Evolutionary conservation across 2,113 vertebrate genomes (phyloP).

Genomic region (Lanius collurio): DNA sequence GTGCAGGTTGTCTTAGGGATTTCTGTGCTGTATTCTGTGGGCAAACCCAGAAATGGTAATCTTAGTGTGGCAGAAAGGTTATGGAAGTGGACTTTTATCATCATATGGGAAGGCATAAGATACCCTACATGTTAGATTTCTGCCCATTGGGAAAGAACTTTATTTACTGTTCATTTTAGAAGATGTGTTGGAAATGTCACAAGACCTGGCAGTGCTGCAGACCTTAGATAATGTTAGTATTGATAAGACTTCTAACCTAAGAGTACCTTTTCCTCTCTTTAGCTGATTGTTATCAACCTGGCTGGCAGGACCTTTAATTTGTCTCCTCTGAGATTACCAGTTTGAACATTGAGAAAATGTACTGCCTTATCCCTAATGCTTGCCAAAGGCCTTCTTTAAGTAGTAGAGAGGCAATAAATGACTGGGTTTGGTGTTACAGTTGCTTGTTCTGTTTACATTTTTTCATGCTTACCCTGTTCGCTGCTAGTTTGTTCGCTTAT

Average conservation of each 20-base stretch:
- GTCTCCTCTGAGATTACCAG: background rate
- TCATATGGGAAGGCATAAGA: background rate
- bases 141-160: background rate
- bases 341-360: background rate
- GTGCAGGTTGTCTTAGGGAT: background rate
- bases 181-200: background rate
- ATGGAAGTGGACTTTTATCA: background rate
- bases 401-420: background rate
- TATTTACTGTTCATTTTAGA: background rate
- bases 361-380: background rate
- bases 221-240: background rate
- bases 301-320: constrained; percentile 2
- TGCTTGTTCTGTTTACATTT: background rate
- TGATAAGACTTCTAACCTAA: background rate
- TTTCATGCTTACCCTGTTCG: background rate
- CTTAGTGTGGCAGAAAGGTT: background rate
- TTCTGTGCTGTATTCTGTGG: background rate
- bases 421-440: background rate
- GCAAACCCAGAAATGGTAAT: background rate
- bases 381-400: constrained; percentile 6
- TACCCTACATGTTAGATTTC: background rate
- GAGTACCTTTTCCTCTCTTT: background rate
- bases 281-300: background rate
- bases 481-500: constrained; percentile 35
- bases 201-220: background rate